These are phyloP conservation scores for Tauraco hartlaubi DNA, from an alignment of 2,797 vertebrate species.

Conservation along the genomic window DNA sequence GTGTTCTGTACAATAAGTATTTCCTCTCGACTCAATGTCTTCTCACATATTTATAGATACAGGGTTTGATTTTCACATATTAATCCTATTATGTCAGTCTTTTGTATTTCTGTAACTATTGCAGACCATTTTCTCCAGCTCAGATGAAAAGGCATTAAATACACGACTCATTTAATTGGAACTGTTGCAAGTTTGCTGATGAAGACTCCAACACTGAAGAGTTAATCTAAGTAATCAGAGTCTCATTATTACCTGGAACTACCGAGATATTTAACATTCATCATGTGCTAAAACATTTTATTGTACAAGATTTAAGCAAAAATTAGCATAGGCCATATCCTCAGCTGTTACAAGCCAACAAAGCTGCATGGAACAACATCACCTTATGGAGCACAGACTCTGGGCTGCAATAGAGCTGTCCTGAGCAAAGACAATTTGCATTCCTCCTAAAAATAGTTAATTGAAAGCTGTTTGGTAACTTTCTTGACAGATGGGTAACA, in stretches of 20 bases:
- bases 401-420: neutral
- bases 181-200: neutral
- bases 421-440: neutral
- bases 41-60: neutral
- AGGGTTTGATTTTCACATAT: neutral
- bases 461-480: conserved; percentile 27
- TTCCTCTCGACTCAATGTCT: neutral
- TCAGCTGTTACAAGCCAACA: neutral
- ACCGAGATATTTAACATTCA: neutral
- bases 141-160: neutral
- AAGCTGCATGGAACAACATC: neutral
- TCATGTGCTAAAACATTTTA: neutral
- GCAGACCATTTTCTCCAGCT: neutral
- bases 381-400: neutral
- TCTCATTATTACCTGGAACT: neutral
- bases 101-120: neutral
- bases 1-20: neutral
- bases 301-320: neutral
- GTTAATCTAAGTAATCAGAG: neutral
- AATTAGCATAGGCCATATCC: neutral
- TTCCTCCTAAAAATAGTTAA: conserved; percentile 11
- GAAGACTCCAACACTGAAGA: neutral
- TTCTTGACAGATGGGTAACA: conserved; percentile 31
- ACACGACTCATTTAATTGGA: neutral
- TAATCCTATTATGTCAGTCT: neutral